Base-by-base conservation (phyloP, 2,888 invertebrate species). In the Andrena flavipes region DNA sequence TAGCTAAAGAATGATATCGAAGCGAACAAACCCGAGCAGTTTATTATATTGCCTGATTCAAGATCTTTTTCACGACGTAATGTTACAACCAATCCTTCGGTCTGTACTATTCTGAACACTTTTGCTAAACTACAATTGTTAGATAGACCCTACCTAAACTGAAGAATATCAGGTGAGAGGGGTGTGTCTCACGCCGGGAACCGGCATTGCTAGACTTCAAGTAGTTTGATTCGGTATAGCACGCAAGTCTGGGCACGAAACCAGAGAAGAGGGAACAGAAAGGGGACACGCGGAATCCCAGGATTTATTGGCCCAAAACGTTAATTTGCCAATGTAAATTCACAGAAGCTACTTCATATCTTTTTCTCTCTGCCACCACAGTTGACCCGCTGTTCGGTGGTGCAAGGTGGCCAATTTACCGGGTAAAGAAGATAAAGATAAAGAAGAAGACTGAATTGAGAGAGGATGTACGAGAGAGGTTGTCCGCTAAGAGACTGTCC, bases 401-500 rank as follows among this genome's bases (percentile, higher is more conserved):
- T 71, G 87, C 85, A 85, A 91, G 89, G 89, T 88, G 89, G 87
- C 84, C 89, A 88, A 82, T 86, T 86, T 79, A 86, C 83, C 86
- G 92, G 92, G 92, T 92, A 92, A 93, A 91, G 90, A 88, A 89
- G 91, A 92, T 92, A 92, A 92, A 92, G 91, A 93, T 91, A 90
- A 90, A 88, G 87, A 85, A 84, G 84, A 87, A 86, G 86, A 76
- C 74, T 33, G 64, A 78, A 69, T 71, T 70, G 77, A 63, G 78
- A 64, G 76, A 76, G 75, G 77, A 87, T 76, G 84, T 82, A 87
- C 87, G 84, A 81, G n/a, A n/a, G n/a, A n/a, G 82, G 67, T 82
- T 79, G 81, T 76, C 63, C 78, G 74, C 71, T 73, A 82, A 67
- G 67, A 79, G 89, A 82, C 86, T 87, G 89, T 91, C 90, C 90